Conservation (phyloP, 2,797 vertebrate genomes). For the Arrhamphus sclerolepis region DNA sequence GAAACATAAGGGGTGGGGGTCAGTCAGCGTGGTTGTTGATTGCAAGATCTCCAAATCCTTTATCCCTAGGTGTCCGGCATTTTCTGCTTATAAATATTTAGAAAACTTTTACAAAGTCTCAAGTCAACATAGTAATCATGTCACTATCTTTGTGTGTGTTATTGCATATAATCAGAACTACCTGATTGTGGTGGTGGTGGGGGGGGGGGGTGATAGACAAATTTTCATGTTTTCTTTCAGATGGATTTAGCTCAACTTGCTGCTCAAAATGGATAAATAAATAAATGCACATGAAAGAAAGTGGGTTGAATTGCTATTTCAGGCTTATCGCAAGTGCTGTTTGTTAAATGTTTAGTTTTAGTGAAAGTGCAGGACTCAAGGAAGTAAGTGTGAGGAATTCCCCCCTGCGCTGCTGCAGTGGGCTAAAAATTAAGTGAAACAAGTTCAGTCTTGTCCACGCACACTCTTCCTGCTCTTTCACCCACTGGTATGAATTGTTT, state of each 20-base stretch:
- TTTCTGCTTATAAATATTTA: slow-evolving; percentile 1
- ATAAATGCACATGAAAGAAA: too few relatives aligned
- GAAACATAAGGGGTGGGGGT: neutral
- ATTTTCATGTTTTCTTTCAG: too few relatives aligned
- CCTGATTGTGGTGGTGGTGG: too few relatives aligned
- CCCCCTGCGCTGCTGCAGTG: slow-evolving; percentile 23
- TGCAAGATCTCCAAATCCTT: neutral
- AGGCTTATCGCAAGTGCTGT: slow-evolving; percentile 10
- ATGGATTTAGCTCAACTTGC: too few relatives aligned
- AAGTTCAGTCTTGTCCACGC: slow-evolving; percentile 41
- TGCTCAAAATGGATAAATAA: too few relatives aligned
- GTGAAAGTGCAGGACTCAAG: slow-evolving; percentile 27
- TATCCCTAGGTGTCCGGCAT: neutral
- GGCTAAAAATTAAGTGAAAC: slow-evolving; percentile 43
- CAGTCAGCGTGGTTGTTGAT: neutral
- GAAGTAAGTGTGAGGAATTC: slow-evolving; percentile 32
- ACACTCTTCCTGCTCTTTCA: neutral
- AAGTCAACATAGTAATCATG: too few relatives aligned
- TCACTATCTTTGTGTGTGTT: too few relatives aligned
- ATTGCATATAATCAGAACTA: too few relatives aligned
- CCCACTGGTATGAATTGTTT: slow-evolving; percentile 5
- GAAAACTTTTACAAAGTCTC: neutral
- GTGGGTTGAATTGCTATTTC: neutral
- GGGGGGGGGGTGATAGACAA: too few relatives aligned
- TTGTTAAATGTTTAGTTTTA: slow-evolving; percentile 6